Conservation (phyloP, 2,888 invertebrate genomes). For the Antheraea assamensis region DNA sequence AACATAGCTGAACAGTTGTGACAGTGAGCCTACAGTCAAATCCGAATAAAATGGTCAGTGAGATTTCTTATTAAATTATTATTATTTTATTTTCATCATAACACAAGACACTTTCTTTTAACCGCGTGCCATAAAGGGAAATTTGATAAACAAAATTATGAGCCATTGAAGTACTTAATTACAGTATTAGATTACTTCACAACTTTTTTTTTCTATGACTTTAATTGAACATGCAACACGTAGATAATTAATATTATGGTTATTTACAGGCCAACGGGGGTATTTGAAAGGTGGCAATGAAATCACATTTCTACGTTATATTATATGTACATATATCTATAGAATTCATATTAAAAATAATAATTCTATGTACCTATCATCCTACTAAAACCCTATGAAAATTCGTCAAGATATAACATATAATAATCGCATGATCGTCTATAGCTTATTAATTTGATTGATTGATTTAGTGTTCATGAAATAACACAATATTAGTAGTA, state of each 20-base stretch:
- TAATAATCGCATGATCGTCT: too few species aligned
- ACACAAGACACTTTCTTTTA: not conserved
- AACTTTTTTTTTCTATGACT: not conserved
- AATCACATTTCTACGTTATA: not conserved
- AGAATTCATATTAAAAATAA: not conserved
- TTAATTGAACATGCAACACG: not conserved
- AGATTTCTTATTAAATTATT: not conserved
- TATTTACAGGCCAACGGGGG: not conserved
- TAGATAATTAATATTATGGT: not conserved
- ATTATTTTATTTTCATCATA: not conserved
- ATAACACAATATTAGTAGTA: too few species aligned
- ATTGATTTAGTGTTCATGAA: too few species aligned
- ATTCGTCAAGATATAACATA: not conserved
- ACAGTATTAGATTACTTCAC: not conserved
- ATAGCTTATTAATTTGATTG: too few species aligned
- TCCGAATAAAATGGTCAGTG: slow-evolving; percentile 38
- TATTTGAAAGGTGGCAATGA: not conserved
- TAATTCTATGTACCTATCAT: not conserved
- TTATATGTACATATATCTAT: not conserved
- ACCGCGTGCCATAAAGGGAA: not conserved
- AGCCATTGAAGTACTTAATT: not conserved
- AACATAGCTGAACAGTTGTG: slow-evolving; percentile 1
- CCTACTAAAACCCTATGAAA: not conserved
- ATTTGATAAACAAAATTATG: not conserved
- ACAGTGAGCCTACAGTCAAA: slow-evolving; percentile 21